phyloP scores from a whole-genome alignment of 2,113 vertebrate species.

The Chlamydotis undulata region DNA sequence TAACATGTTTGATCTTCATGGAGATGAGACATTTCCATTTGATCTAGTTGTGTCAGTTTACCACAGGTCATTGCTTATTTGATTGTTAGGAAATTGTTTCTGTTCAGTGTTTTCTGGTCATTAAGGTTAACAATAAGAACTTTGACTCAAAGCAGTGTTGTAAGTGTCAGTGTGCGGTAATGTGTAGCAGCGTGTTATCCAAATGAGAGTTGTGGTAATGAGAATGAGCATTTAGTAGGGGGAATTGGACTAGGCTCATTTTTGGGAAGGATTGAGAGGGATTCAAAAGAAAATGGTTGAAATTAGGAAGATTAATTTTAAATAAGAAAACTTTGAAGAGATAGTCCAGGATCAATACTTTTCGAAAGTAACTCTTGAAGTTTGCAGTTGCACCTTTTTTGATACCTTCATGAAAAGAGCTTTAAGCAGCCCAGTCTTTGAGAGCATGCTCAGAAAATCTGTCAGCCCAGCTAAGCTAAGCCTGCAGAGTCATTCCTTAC shows the following conservation, averaged over 20 bases:
- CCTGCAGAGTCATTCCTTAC: background rate
- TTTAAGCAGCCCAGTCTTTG: background rate
- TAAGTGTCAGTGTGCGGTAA: background rate
- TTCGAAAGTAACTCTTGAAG: background rate
- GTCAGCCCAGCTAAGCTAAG: background rate
- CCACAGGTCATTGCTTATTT: background rate
- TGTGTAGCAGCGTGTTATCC: background rate
- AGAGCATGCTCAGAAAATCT: background rate
- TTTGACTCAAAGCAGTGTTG: background rate
- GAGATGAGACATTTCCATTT: background rate
- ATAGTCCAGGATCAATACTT: background rate
- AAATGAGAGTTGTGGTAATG: background rate
- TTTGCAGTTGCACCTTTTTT: background rate
- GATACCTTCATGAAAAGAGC: background rate
- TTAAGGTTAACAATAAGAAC: background rate
- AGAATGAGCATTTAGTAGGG: background rate
- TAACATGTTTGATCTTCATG: background rate
- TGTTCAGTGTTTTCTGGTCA: background rate
- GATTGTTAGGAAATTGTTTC: background rate
- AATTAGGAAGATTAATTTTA: conserved; percentile 16
- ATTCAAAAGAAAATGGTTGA: background rate
- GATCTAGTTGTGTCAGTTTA: background rate
- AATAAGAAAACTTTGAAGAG: background rate
- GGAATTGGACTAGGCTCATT: background rate
- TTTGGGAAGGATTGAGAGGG: background rate